Base-by-base conservation (phyloP, 2,888 invertebrate genomes). In the Hemithea aestivaria region DNA sequence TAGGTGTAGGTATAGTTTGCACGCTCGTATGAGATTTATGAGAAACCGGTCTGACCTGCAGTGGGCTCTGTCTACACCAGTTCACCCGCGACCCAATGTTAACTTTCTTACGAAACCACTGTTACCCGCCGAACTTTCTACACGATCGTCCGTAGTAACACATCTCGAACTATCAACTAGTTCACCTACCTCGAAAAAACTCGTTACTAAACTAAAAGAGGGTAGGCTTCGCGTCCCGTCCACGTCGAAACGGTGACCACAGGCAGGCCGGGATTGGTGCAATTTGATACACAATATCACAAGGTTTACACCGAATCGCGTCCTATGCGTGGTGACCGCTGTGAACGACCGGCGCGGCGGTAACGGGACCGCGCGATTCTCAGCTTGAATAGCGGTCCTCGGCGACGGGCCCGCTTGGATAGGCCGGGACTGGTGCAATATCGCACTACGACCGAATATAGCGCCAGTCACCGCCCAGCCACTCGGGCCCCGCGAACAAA, bases 401-500 rank as follows among this genome's bases (percentile, higher is more conserved):
- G 78, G 70, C 69, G 37, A 12, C 73, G 76, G 73, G 77, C 80
- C 85, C 84, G 84, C 78, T 82, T 82, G 81, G 81, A 84, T 85
- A 84, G 87, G 87, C 88, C 87, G 88, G 87, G 88, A 88, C 88
- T 87, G 85, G 88, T 87, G 88, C 88, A 87, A 88, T 88, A 85
- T 88, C 73, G 78, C 70, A 71, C 73, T 63, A 63, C 40, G 66
- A 80, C 75, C 69, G 79, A 87, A 87, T 87, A 87, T 87, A 80
- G 85, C 87, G 57, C 84, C 87, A 78, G 75, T 84, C 87, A 76
- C 87, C 68, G 76, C 84, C 88, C 73, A 79, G 69, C 83, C 84
- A 87, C 74, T 64, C 82, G 80, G 81, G 84, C 83, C 82, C 72
- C 76, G 65, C 70, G 69, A 66, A 77, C 80, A 77, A 81, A 79